Evolutionary conservation across 1,140 invertebrate genomes (phyloP).

Genomic region (Eupristina koningsbergeri): DNA sequence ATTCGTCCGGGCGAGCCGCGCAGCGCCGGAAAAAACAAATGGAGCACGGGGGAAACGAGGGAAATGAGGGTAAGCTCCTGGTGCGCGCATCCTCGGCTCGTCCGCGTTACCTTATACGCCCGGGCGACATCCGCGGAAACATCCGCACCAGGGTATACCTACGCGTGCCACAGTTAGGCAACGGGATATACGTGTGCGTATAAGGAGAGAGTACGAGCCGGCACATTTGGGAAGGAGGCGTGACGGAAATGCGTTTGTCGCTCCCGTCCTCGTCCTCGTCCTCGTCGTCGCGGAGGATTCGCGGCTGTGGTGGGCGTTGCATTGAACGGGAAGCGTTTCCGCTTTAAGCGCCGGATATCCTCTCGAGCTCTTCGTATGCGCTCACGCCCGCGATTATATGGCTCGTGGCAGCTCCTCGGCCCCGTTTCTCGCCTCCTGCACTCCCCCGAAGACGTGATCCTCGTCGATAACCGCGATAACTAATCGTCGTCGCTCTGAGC

Average conservation of each 20-base stretch:
- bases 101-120: no score
- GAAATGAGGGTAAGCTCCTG: no score
- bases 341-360: slow-evolving; percentile 67
- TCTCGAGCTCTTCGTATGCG: slow-evolving; percentile 56
- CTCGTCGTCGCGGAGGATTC: neutral
- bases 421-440: neutral
- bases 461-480: no score
- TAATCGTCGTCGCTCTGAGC: no score
- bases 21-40: no score
- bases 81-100: no score
- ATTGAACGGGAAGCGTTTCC: slow-evolving; percentile 64
- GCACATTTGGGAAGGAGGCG: slow-evolving; percentile 57
- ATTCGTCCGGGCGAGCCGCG: neutral
- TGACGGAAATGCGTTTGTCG: slow-evolving; percentile 62
- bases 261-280: neutral
- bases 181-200: neutral
- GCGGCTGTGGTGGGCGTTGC: slow-evolving; percentile 56
- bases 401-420: neutral
- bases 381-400: slow-evolving; percentile 64
- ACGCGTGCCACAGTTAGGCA: neutral
- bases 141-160: no score
- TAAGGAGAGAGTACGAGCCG: no score
- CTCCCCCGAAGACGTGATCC: neutral
- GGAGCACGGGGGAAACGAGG: no score
- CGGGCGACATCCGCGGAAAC: neutral